Evolutionary conservation across 2,888 invertebrate species (phyloP).

Genomic region (Papilio demoleus): DNA sequence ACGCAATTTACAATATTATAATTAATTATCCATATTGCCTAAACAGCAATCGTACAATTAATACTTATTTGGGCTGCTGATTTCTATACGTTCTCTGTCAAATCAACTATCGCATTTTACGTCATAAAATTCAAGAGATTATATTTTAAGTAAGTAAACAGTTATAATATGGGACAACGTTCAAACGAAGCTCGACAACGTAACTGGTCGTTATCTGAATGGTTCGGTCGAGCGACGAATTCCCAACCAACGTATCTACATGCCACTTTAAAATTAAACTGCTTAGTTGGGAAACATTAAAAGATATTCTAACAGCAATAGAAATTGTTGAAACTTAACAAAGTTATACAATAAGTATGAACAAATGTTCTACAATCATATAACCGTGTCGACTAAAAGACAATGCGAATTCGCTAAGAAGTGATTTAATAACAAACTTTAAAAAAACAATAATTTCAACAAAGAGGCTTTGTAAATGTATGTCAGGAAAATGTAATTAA

Average conservation of each 20-base stretch:
- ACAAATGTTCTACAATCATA: too few relatives aligned
- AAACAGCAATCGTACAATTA: too few relatives aligned
- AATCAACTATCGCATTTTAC: too few relatives aligned
- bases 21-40: too few relatives aligned
- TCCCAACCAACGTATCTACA: constrained; percentile 50
- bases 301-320: neutral
- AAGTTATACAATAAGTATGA: too few relatives aligned
- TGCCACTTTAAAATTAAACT: constrained; percentile 33
- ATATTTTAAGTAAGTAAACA: neutral
- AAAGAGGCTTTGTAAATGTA: neutral
- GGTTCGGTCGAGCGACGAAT: constrained; percentile 68
- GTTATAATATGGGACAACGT: neutral
- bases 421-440: too few relatives aligned
- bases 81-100: too few relatives aligned
- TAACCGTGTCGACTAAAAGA: too few relatives aligned
- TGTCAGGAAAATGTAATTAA: constrained; percentile 14
- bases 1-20: too few relatives aligned
- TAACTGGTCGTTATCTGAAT: constrained; percentile 60
- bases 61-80: too few relatives aligned
- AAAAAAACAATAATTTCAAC: neutral
- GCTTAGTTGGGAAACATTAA: constrained; percentile 22
- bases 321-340: neutral
- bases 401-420: too few relatives aligned
- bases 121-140: too few relatives aligned
- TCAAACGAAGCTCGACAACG: constrained; percentile 24